phyloP scores from a whole-genome alignment of 1,140 invertebrate genomes.

The Rhyacophila brunnea region DNA sequence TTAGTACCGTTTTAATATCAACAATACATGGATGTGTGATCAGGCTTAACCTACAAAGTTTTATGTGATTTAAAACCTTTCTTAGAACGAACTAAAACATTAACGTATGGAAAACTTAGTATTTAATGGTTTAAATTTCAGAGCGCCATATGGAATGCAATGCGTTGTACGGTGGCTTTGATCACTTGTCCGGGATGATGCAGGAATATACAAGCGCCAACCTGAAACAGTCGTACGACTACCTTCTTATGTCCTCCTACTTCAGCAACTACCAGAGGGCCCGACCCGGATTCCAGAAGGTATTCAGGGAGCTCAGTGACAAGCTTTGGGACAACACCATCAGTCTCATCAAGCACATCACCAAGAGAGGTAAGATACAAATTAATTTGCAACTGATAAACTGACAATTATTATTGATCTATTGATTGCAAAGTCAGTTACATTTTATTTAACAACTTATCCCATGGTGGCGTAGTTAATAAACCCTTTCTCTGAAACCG shows the following conservation, averaged over 20 bases:
- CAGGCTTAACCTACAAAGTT: no score
- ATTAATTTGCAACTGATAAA: neutral
- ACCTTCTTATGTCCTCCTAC: conserved; percentile 70
- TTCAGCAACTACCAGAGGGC: conserved; percentile 77
- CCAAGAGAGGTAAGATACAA: conserved; percentile 61
- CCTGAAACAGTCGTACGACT: conserved; percentile 69
- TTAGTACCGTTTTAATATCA: no score
- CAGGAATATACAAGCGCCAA: conserved; percentile 63
- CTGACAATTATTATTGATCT: no score
- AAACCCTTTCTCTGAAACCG: no score
- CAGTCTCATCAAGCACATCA: conserved; percentile 72
- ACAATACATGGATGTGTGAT: no score
- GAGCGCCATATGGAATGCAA: conserved; percentile 56
- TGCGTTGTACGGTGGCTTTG: conserved; percentile 65
- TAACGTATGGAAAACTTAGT: no score
- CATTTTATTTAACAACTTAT: no score
- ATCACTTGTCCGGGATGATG: conserved; percentile 42
- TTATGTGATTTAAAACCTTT: no score
- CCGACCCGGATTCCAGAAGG: conserved; percentile 71
- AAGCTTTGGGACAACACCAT: conserved; percentile 71
- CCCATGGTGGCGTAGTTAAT: no score
- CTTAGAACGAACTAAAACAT: no score
- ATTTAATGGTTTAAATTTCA: no score
- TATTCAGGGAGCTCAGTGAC: conserved; percentile 74
- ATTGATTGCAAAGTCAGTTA: no score